Evolutionary conservation across 2,113 vertebrate species (phyloP), one percentile per base, ranked within the genome.

Genomic region (Tychaedon coryphoeus): DNA sequence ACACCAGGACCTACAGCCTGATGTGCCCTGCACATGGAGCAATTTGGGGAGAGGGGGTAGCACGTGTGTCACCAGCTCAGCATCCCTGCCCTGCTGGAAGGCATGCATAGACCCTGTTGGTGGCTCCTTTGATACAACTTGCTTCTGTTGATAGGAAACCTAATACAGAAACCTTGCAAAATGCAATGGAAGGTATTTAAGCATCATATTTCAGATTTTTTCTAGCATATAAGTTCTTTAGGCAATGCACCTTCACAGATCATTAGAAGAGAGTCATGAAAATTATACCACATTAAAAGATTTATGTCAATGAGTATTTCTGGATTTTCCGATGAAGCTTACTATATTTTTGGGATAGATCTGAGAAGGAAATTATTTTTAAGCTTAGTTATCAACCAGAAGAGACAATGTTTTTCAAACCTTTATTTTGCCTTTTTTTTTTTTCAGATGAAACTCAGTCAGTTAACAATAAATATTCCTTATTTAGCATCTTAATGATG

Each of bases 231-330:
- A 70, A 36, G 19, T 33, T 85, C 56, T 62, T 70, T 60, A 79
- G 31, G 71, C 54, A 88, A 51, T 71, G 23, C 18, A 62, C 31
- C 2, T 0, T 50, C 64, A 85, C 42, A 48, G 40, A 72, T 62
- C 14, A 19, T 54, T 76, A 45, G 51, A 93, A 70, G 77, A 67
- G 29, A 82, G 24, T 53, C 6, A 56, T 33, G 57, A 90, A 95
- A 93, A 91, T 89, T 70, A 33, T 19, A 33, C 29, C 31, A 20
- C 31, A 54, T n/a, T 85, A 70, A 64, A 95, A 85, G 43, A 80
- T 81, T 92, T 71, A 87, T 90, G 48, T 56, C 29, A 3, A 36
- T 74, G 77, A 90, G 28, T 87, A 91, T 95, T 94, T 91, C 62
- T 89, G 91, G 54, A 58, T 88, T 85, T 61, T 73, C 64, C 92